These are phyloP conservation scores for Jacana jacana DNA, from an alignment of 2,113 vertebrate genomes.

Conservation along the genomic window DNA sequence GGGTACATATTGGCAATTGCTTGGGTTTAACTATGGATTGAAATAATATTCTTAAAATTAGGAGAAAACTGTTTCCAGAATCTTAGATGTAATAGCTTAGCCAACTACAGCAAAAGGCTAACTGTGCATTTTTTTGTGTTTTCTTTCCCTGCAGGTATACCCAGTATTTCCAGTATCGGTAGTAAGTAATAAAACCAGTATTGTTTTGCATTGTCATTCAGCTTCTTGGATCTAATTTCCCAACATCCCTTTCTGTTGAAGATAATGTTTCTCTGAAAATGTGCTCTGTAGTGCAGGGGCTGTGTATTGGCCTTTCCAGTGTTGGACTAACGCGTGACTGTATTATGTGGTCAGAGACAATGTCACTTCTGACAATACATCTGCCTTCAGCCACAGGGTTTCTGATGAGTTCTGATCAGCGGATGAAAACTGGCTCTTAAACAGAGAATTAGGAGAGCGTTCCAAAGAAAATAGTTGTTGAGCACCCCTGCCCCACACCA, in stretches of 20 bases:
- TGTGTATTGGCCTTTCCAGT: slow-evolving; percentile 64
- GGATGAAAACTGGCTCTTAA: background rate
- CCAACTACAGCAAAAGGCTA: slow-evolving; percentile 26
- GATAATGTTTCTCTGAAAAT: background rate
- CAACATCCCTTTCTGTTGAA: slow-evolving; percentile 86
- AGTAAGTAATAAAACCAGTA: slow-evolving; percentile 90
- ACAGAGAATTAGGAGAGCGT: background rate
- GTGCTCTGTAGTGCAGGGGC: background rate
- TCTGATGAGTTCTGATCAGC: background rate
- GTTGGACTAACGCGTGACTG: background rate
- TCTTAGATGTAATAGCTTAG: background rate
- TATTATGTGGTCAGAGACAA: background rate
- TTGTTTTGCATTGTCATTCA: slow-evolving; percentile 82
- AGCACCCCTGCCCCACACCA: background rate
- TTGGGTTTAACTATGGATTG: background rate
- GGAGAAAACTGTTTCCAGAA: background rate
- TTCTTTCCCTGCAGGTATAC: slow-evolving; percentile 86
- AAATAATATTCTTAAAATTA: background rate
- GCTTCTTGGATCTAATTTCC: slow-evolving; percentile 76
- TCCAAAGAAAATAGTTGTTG: background rate
- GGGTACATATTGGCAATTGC: background rate
- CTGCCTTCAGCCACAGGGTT: background rate
- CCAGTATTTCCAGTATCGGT: slow-evolving; percentile 95
- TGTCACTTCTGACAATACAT: background rate
- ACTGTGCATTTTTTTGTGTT: slow-evolving; percentile 44